Percentiles rank a stretch among this genome's conserved stretches.
These are phyloP conservation scores for Nomada hirtipes DNA, from an alignment of 2,888 invertebrate species.

Conservation along the genomic window DNA sequence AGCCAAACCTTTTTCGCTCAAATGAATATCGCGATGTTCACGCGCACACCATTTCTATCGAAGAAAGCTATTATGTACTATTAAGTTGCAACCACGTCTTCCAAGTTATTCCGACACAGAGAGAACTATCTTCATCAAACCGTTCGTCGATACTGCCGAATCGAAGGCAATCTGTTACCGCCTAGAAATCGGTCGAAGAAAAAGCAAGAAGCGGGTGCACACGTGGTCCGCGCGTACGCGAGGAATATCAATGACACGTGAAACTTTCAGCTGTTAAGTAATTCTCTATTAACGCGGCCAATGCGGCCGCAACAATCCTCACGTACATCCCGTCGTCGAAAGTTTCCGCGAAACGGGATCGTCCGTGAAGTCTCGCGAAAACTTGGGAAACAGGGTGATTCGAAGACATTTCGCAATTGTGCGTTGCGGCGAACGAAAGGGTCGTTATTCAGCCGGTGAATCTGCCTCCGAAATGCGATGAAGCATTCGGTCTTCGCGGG, in stretches of 20 bases:
- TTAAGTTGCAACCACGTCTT: background rate
- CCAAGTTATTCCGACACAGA: background rate
- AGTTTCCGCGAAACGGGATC: constrained; percentile 10
- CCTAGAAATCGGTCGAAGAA: constrained; percentile 61
- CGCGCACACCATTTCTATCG: background rate
- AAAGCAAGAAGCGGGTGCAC: constrained; percentile 32
- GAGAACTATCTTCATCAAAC: constrained; percentile 12
- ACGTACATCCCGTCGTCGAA: constrained; percentile 38
- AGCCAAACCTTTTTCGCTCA: background rate
- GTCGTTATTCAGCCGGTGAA: no score
- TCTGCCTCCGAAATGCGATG: no score
- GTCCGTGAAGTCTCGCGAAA: constrained; percentile 4
- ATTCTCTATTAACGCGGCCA: constrained; percentile 61
- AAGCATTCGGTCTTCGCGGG: background rate
- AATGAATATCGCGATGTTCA: background rate
- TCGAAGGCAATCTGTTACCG: background rate
- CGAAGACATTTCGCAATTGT: no score
- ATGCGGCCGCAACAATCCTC: constrained; percentile 36
- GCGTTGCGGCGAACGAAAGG: no score
- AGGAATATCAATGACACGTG: constrained; percentile 75
- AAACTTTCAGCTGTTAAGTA: constrained; percentile 78
- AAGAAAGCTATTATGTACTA: no score
- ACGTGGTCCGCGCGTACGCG: constrained; percentile 59
- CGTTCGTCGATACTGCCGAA: constrained; percentile 31
- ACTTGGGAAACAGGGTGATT: background rate